These are phyloP conservation scores for Plodia interpunctella DNA, from an alignment of 1,140 invertebrate species.

Conservation along the genomic window DNA sequence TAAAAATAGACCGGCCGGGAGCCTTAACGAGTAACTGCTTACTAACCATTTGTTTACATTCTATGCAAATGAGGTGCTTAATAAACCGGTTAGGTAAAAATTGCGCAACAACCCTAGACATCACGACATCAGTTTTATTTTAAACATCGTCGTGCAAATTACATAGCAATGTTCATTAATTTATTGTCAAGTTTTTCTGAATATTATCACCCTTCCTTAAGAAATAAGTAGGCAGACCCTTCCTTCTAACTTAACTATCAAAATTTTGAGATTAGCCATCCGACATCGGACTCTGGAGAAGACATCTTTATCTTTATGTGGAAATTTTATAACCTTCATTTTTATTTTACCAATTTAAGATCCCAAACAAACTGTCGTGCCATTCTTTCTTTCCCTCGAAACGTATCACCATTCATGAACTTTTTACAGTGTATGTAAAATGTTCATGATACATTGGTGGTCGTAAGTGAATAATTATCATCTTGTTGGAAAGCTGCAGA, in stretches of 20 bases:
- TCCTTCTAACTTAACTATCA: no score
- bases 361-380: no score
- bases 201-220: no score
- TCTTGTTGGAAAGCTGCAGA: not conserved
- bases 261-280: no score
- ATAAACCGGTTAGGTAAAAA: not conserved
- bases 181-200: no score
- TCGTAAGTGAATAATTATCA: not conserved
- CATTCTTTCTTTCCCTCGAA: no score
- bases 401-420: not conserved
- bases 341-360: no score
- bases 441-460: not conserved
- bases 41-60: not conserved
- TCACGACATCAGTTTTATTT: not conserved
- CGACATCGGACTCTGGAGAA: no score
- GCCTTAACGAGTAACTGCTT: not conserved
- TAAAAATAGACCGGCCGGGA: not conserved
- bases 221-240: no score
- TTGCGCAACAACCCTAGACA: not conserved
- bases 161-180: no score
- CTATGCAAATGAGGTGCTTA: conserved; percentile 1
- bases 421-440: not conserved
- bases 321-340: no score
- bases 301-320: no score
- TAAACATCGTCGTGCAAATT: not conserved